Conservation (phyloP, 2,113 vertebrate genomes). For the Ivindomyrus marchei region DNA sequence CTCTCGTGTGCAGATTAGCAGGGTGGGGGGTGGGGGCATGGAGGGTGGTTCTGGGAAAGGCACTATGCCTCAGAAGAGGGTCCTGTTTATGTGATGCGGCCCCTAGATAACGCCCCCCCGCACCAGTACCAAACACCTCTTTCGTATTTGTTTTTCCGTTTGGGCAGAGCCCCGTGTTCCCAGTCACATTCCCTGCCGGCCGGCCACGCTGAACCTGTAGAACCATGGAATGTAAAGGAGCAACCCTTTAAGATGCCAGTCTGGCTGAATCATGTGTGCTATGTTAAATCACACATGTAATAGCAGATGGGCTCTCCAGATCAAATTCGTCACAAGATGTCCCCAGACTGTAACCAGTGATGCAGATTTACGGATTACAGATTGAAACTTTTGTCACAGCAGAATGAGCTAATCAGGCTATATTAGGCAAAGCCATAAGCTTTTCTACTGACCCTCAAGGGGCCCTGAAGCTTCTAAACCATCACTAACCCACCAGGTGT, state of each 20-base stretch:
- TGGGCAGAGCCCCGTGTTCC: conserved; percentile 13
- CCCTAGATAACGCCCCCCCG: conserved; percentile 13
- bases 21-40: neutral
- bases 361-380: neutral
- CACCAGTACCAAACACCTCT: conserved; percentile 1
- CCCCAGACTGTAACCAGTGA: neutral
- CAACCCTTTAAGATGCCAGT: neutral
- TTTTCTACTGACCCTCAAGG: neutral
- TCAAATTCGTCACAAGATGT: neutral
- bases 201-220: neutral
- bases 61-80: neutral
- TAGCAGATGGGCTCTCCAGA: no score
- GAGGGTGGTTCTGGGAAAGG: conserved; percentile 18
- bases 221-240: neutral
- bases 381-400: neutral
- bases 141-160: conserved; percentile 15
- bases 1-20: neutral
- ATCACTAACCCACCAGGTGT: neutral
- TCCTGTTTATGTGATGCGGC: conserved; percentile 18
- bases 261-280: neutral
- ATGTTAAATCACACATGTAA: neutral
- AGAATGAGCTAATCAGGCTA: neutral
- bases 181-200: conserved; percentile 30
- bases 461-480: neutral
- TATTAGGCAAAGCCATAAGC: neutral